Percentiles rank a stretch among this genome's conserved stretches.
Evolutionary conservation across 2,113 vertebrate genomes (phyloP).

Genomic region (Syrmaticus mikado): DNA sequence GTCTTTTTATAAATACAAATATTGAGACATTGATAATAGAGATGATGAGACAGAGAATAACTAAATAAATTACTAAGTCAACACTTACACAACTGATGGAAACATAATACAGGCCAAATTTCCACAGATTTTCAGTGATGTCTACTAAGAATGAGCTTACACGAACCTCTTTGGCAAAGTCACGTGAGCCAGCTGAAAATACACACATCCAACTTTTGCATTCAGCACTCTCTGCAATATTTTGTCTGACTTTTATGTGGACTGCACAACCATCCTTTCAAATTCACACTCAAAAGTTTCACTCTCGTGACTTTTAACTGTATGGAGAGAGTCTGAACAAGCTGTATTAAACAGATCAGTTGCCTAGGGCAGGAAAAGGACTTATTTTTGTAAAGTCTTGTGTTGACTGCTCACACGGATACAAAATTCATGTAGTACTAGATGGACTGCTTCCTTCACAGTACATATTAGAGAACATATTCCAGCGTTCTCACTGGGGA

Average conservation of each 20-base stretch:
- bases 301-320: not conserved
- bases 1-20: constrained; percentile 79
- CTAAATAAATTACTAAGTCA: constrained; percentile 71
- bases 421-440: not conserved
- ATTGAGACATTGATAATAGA: constrained; percentile 80
- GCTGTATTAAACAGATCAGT: not conserved
- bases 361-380: not conserved
- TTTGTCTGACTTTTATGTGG: not conserved
- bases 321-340: not conserved
- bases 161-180: not conserved
- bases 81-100: constrained; percentile 59
- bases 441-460: not conserved
- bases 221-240: not conserved
- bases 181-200: not conserved
- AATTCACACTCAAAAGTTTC: not conserved
- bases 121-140: not conserved
- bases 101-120: constrained; percentile 38
- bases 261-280: not conserved
- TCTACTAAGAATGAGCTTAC: not conserved
- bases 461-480: not conserved
- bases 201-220: accelerated
- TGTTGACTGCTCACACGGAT: not conserved
- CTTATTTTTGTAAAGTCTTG: not conserved
- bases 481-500: not conserved
- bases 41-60: constrained; percentile 65